These are phyloP conservation scores for Antheraea yamamai DNA, from an alignment of 2,888 invertebrate genomes.

Conservation along the genomic window DNA sequence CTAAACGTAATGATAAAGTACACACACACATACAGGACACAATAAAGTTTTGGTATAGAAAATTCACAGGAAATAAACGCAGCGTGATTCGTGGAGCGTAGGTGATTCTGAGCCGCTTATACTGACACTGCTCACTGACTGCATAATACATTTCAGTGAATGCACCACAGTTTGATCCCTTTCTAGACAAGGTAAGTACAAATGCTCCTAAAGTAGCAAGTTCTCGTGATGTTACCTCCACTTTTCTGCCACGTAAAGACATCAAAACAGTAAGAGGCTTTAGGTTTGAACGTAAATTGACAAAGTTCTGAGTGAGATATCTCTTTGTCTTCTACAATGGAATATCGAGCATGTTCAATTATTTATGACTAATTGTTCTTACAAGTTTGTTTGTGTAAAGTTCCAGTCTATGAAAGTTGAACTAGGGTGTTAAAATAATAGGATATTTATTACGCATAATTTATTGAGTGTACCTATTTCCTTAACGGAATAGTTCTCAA, in stretches of 20 bases:
- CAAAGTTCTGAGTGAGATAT: constrained; percentile 74
- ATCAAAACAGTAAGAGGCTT: constrained; percentile 68
- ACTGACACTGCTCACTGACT: constrained; percentile 65
- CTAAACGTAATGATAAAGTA: neutral
- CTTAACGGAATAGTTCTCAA: neutral
- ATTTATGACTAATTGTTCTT: constrained; percentile 73
- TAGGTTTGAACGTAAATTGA: constrained; percentile 72
- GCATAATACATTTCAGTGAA: constrained; percentile 80
- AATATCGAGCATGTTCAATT: constrained; percentile 72
- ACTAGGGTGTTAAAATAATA: constrained; percentile 31
- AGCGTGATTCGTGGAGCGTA: constrained; percentile 45
- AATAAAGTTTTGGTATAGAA: constrained; percentile 64
- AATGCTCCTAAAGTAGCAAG: constrained; percentile 66
- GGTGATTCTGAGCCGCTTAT: constrained; percentile 77
- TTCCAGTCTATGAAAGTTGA: constrained; percentile 44
- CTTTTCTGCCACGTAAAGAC: constrained; percentile 71
- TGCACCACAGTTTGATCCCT: constrained; percentile 80
- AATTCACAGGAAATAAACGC: constrained; percentile 60
- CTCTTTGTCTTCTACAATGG: constrained; percentile 70
- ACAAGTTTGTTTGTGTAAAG: constrained; percentile 53
- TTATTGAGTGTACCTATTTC: neutral
- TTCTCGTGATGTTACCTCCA: constrained; percentile 72
- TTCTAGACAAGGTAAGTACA: constrained; percentile 79
- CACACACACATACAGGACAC: no score
- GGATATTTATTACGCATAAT: constrained; percentile 25